Conservation (phyloP, 2,888 invertebrate genomes). For the Graphium colonna region DNA sequence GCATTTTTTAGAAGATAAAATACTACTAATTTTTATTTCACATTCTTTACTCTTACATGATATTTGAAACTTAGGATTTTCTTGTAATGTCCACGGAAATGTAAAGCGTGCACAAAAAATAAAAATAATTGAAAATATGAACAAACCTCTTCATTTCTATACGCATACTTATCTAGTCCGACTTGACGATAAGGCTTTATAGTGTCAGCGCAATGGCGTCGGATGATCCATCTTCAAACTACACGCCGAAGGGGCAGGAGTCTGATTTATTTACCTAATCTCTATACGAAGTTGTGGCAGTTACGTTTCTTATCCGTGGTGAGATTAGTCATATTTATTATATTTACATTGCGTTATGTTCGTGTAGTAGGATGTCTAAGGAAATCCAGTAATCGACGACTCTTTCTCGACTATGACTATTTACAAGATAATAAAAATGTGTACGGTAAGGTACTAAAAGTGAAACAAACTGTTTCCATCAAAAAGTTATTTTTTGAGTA, state of each 20-base stretch:
- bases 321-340: not conserved
- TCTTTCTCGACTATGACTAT: not conserved
- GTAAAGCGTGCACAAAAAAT: too few relatives aligned
- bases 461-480: not conserved
- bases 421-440: not conserved
- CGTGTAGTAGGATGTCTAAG: not conserved
- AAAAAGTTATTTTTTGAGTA: too few relatives aligned
- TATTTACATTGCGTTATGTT: conserved; percentile 3
- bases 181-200: conserved; percentile 35
- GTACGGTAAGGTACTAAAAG: not conserved
- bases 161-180: too few relatives aligned
- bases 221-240: conserved; percentile 20
- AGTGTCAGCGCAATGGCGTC: conserved; percentile 11
- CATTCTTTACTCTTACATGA: too few relatives aligned
- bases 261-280: conserved; percentile 18
- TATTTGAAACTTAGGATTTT: too few relatives aligned
- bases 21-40: too few relatives aligned
- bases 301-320: conserved; percentile 13
- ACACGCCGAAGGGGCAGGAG: not conserved
- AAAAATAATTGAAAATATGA: too few relatives aligned
- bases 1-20: too few relatives aligned
- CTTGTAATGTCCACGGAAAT: too few relatives aligned
- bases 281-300: conserved; percentile 12
- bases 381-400: not conserved
- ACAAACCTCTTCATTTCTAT: too few relatives aligned